Conservation (phyloP, 2,888 invertebrate genomes). For the Drosophila ezoana region DNA sequence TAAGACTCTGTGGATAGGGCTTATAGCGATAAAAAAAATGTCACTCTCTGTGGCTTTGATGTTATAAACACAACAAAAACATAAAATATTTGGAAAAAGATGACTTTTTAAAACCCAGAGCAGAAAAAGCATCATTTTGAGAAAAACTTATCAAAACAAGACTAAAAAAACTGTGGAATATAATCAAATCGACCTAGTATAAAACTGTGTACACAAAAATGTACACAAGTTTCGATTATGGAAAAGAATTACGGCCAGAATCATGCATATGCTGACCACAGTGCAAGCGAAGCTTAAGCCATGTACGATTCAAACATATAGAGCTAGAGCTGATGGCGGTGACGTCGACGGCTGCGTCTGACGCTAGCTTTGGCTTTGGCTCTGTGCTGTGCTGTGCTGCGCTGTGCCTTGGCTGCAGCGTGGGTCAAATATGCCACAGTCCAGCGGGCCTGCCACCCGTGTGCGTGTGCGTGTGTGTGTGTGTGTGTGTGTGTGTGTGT, state of each 20-base stretch:
- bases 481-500: slow-evolving; percentile 23
- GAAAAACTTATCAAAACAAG: no score
- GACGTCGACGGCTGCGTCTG: slow-evolving; percentile 44
- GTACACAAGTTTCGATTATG: neutral
- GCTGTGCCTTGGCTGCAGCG: slow-evolving; percentile 48
- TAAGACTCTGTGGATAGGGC: no score
- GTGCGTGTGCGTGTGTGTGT: slow-evolving; percentile 25
- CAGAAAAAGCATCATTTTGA: no score
- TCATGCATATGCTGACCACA: slow-evolving; percentile 36
- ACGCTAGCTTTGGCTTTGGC: slow-evolving; percentile 42
- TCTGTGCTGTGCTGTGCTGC: slow-evolving; percentile 24
- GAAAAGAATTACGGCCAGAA: neutral
- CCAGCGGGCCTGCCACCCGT: slow-evolving; percentile 1
- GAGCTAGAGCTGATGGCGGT: slow-evolving; percentile 54
- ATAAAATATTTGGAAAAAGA: no score
- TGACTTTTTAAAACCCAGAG: no score
- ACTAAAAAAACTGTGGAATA: no score
- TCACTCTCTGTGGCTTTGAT: no score
- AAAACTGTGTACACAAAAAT: no score
- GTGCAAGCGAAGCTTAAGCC: slow-evolving; percentile 71
- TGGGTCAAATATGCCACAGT: slow-evolving; percentile 59
- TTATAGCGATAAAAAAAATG: no score
- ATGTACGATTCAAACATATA: slow-evolving; percentile 56
- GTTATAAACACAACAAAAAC: no score
- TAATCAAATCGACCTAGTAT: no score